Percentiles rank a stretch among this genome's conserved stretches.
These are phyloP conservation scores for Brevipalpus yothersi DNA, from an alignment of 1,140 invertebrate genomes.

Conservation along the genomic window DNA sequence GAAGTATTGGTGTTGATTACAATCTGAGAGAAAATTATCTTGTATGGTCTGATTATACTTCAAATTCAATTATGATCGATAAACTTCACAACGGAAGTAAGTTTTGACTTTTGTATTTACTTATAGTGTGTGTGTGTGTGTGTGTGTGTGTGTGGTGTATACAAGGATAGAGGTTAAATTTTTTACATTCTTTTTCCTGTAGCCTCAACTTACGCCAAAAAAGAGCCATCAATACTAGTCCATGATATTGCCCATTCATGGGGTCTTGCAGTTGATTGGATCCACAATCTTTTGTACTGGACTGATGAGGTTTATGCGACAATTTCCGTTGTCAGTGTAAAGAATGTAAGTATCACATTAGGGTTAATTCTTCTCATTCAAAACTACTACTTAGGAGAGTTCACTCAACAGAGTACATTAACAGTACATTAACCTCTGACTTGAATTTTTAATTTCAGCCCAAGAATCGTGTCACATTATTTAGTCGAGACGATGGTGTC, in stretches of 20 bases:
- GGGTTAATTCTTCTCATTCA: not conserved
- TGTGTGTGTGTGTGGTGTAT: no score
- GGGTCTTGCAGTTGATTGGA: conserved; percentile 84
- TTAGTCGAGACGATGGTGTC: no score
- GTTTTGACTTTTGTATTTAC: no score
- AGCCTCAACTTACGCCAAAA: not conserved
- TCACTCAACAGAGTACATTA: no score
- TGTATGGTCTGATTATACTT: conserved; percentile 76
- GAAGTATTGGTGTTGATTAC: conserved; percentile 49
- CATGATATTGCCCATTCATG: no score
- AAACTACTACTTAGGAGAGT: not conserved
- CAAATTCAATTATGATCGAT: conserved; percentile 55
- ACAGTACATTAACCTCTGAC: no score
- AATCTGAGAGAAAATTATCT: conserved; percentile 71
- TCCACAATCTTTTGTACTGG: conserved; percentile 89
- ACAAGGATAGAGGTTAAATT: no score
- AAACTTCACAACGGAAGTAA: conserved; percentile 6
- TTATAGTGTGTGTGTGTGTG: no score
- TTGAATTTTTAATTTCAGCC: no score
- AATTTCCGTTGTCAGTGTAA: conserved; percentile 60
- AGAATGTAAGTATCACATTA: conserved; percentile 20
- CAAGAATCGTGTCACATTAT: no score
- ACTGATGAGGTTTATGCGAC: conserved; percentile 39
- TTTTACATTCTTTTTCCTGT: not conserved
- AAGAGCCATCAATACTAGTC: not conserved